Evolutionary conservation across 2,113 vertebrate genomes (phyloP).

Genomic region (Rhabdomys dilectus): DNA sequence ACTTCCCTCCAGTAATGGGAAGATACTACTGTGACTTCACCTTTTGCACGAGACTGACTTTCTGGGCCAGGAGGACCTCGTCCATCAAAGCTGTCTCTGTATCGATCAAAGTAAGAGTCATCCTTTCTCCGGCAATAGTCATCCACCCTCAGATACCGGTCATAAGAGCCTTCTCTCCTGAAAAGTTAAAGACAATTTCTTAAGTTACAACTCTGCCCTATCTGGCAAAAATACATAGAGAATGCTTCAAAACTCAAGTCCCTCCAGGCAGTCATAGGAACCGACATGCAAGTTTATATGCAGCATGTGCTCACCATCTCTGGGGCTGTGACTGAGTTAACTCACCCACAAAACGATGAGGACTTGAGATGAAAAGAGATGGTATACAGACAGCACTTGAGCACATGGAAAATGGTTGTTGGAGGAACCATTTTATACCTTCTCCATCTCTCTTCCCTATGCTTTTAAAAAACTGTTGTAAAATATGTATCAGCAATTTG

Average conservation of each 20-base stretch:
- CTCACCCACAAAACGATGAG: neutral
- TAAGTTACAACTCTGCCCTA: constrained; percentile 47
- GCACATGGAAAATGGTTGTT: constrained; percentile 22
- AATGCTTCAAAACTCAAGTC: constrained; percentile 35
- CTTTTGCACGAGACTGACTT: constrained; percentile 86
- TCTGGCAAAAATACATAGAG: constrained; percentile 29
- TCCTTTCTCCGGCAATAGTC: constrained; percentile 94
- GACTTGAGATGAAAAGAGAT: neutral
- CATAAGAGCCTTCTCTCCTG: constrained; percentile 91
- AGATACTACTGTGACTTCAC: neutral
- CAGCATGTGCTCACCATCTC: neutral
- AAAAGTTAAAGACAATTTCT: constrained; percentile 62
- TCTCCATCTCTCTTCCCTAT: neutral
- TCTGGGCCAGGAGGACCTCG: constrained; percentile 90
- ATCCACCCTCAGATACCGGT: constrained; percentile 90
- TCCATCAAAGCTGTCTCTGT: constrained; percentile 92
- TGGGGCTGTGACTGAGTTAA: constrained; percentile 15
- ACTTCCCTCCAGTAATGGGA: neutral
- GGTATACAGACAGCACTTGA: neutral
- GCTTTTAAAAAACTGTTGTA: neutral
- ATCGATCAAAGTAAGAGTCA: constrained; percentile 91
- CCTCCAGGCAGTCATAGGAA: neutral
- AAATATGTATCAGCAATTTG: neutral
- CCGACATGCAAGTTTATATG: neutral
- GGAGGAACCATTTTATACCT: neutral